A percentile compares a stretch with the other conserved stretches of the same genome.
Evolutionary conservation across 2,797 vertebrate genomes (phyloP).

Genomic region (Thunnus albacares): DNA sequence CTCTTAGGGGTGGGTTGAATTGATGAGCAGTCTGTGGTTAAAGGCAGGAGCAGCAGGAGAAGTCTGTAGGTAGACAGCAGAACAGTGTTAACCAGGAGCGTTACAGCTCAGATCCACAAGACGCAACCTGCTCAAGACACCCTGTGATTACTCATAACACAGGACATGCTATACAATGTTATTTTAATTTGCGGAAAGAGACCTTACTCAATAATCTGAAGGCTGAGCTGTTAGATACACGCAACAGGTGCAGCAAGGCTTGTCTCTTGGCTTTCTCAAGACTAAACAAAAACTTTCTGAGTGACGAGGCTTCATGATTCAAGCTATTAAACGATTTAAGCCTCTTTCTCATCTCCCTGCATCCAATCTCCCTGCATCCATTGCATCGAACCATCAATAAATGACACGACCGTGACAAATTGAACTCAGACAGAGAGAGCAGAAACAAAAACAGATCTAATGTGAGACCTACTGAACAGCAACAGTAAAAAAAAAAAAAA

Average conservation of each 20-base stretch:
- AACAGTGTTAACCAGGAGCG: conserved; percentile 18
- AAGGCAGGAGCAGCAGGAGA: conserved; percentile 46
- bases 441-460: conserved; percentile 3
- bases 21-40: conserved; percentile 62
- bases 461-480: neutral
- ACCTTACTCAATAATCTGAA: conserved; percentile 24
- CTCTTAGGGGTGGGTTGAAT: conserved; percentile 48
- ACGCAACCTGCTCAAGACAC: conserved; percentile 51
- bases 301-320: neutral
- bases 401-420: neutral
- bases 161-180: conserved; percentile 8
- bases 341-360: neutral
- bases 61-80: conserved; percentile 39
- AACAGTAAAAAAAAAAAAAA: neutral
- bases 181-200: conserved; percentile 36
- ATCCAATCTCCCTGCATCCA: neutral
- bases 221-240: conserved; percentile 10
- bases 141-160: conserved; percentile 42
- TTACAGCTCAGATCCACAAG: conserved; percentile 41
- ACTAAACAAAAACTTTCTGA: conserved; percentile 11
- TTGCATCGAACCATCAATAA: conserved; percentile 6
- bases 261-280: conserved; percentile 11
- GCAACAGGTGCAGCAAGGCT: conserved; percentile 63
- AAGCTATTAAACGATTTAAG: neutral
- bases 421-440: neutral